Evolutionary conservation across 2,888 invertebrate genomes (phyloP).

Genomic region (Teleogryllus oceanicus): DNA sequence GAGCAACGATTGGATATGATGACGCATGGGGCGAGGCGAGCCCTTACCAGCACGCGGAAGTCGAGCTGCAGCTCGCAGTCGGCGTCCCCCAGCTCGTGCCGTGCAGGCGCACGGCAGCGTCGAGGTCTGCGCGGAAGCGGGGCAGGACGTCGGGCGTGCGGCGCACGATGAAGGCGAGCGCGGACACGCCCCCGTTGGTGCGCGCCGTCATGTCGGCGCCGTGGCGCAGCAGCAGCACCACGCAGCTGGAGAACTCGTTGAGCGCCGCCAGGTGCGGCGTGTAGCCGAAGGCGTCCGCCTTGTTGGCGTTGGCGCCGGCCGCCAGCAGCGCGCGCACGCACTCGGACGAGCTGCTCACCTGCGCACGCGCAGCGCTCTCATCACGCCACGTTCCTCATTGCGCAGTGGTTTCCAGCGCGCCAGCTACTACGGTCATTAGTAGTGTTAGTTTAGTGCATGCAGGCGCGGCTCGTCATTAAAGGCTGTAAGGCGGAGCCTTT

Average conservation of each 20-base stretch:
- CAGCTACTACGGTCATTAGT: too few relatives aligned
- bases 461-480: too few relatives aligned
- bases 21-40: too few relatives aligned
- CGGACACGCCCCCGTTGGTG: conserved; percentile 77
- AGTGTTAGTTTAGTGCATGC: too few relatives aligned
- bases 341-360: conserved; percentile 56
- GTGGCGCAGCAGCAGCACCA: conserved; percentile 66
- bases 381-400: too few relatives aligned
- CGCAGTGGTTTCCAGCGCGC: too few relatives aligned
- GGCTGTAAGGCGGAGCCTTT: too few relatives aligned
- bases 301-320: conserved; percentile 55
- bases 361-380: not conserved
- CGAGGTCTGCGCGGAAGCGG: conserved; percentile 65
- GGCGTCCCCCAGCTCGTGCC: conserved; percentile 80
- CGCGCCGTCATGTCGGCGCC: conserved; percentile 78
- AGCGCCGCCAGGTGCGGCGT: conserved; percentile 81
- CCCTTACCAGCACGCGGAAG: conserved; percentile 47
- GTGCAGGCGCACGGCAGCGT: conserved; percentile 70
- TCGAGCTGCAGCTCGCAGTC: conserved; percentile 77
- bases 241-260: conserved; percentile 75
- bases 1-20: too few relatives aligned
- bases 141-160: conserved; percentile 79
- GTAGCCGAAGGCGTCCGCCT: conserved; percentile 76
- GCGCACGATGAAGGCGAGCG: conserved; percentile 76
- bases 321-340: conserved; percentile 60